phyloP scores from a whole-genome alignment of 2,888 invertebrate species.

The Eupithecia subfuscata region DNA sequence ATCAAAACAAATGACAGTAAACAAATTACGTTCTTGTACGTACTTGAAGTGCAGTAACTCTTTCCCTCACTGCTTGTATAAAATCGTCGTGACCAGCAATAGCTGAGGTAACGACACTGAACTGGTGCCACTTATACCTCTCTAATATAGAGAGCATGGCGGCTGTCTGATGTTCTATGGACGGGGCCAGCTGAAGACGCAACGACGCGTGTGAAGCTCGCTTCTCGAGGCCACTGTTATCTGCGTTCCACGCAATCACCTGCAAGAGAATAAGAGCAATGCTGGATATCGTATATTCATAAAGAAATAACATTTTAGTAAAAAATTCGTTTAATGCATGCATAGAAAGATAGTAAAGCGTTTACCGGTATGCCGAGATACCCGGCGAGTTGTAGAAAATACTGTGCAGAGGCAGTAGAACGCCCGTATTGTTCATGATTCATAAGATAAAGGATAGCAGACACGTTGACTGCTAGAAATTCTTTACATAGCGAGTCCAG shows the following conservation, averaged over 20 bases:
- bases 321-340: slow-evolving; percentile 27
- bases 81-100: slow-evolving; percentile 98
- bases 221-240: slow-evolving; percentile 94
- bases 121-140: slow-evolving; percentile 98
- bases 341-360: slow-evolving; percentile 51
- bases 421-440: slow-evolving; percentile 97
- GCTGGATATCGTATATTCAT: not conserved
- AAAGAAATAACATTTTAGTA: not conserved
- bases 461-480: slow-evolving; percentile 94
- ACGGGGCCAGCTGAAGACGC: slow-evolving; percentile 97
- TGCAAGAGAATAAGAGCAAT: slow-evolving; percentile 41
- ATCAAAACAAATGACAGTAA: not conserved
- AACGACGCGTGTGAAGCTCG: slow-evolving; percentile 94
- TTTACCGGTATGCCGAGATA: slow-evolving; percentile 95
- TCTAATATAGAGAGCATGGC: slow-evolving; percentile 98
- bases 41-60: slow-evolving; percentile 92
- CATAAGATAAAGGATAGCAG: slow-evolving; percentile 97
- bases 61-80: slow-evolving; percentile 95
- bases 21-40: slow-evolving; percentile 13
- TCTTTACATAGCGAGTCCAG: slow-evolving; percentile 94
- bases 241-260: slow-evolving; percentile 98
- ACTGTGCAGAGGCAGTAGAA: slow-evolving; percentile 96
- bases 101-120: slow-evolving; percentile 96
- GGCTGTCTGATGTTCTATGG: slow-evolving; percentile 97
- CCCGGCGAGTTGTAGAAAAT: slow-evolving; percentile 96